Base-by-base conservation (phyloP, 2,797 vertebrate genomes). In the Decapterus maruadsi region DNA sequence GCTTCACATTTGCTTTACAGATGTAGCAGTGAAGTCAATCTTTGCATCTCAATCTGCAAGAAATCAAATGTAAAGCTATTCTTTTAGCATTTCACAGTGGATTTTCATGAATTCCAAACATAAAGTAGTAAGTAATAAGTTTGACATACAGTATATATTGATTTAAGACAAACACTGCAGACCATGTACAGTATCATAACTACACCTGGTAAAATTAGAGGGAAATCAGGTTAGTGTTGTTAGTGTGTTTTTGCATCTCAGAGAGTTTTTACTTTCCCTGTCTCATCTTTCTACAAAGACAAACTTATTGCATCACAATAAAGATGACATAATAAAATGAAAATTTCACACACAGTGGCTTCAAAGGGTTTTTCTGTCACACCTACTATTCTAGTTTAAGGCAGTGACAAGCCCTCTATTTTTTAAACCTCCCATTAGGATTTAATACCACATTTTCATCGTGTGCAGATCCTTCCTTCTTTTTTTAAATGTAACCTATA, bases 371-470 rank as follows among this genome's bases (percentile, higher is more conserved):
- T n/a, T n/a, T 16, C 29, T 45, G n/a, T 59, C 48, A 53, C 36
- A 48, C 12, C 2, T 12, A 4, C 3, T 57, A 8, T 58, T n/a
- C 26, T 40, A 31, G 6, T 65, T 50, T 46, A 38, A 62, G 5
- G 17, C 31, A 11, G 26, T 66, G 38, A 60, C 51, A 38, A 64
- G 51, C 6, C 12, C 11, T 62, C 9, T 11, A 26, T 48, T 29
- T 42, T 65, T 60, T 34, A 64, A 71, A 66, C 43, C 20, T 16
- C 29, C 57, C 13, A 40, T 51, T 22, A 46, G 10, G 69, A 50
- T 63, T 22, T 20, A 46, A 29, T 8, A 16, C 57, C 58, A 51
- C 14, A 56, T 66, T 54, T 60, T 53, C 20, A 71, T 46, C 22
- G 17, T 45, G 34, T 53, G 66, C 42, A 22, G 1, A 36, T 51